These are phyloP conservation scores for Ctenomys sociabilis DNA, from an alignment of 2,113 vertebrate species.

Conservation along the genomic window DNA sequence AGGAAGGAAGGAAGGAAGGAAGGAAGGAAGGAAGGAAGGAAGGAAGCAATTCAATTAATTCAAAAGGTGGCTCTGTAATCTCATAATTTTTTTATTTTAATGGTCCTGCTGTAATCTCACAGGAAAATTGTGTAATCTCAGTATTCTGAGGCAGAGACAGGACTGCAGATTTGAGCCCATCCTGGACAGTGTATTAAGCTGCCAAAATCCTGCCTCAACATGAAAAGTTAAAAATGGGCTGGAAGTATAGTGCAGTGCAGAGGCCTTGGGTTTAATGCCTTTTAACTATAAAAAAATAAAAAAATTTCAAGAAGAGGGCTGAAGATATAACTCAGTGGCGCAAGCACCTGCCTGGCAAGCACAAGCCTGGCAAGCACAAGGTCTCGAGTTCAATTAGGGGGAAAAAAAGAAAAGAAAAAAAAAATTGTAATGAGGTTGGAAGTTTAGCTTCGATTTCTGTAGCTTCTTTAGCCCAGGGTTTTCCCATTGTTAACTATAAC, in stretches of 20 bases:
- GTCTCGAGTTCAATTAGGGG: too few species aligned
- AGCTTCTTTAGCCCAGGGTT: background rate
- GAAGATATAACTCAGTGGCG: too few species aligned
- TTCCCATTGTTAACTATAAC: background rate
- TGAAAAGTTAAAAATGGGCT: background rate
- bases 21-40: too few species aligned
- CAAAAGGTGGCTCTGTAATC: background rate
- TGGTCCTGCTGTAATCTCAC: background rate
- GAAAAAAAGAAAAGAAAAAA: too few species aligned
- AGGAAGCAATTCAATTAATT: too few species aligned
- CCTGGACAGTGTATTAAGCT: background rate
- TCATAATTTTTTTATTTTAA: too few species aligned
- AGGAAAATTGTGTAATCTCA: background rate
- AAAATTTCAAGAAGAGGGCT: background rate
- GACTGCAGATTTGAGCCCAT: background rate
- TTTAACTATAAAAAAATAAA: background rate
- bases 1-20: too few species aligned
- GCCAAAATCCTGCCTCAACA: background rate
- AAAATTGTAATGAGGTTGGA: background rate
- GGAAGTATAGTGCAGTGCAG: background rate
- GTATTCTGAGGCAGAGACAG: background rate
- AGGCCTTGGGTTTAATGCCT: background rate
- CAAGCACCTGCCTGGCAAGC: too few species aligned
- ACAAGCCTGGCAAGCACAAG: too few species aligned
- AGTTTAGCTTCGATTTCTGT: background rate